These are phyloP conservation scores for Theonella swinhoei DNA, from an alignment of 37 sponge, comb jelly and placozoan genomes.

Conservation along the genomic window DNA sequence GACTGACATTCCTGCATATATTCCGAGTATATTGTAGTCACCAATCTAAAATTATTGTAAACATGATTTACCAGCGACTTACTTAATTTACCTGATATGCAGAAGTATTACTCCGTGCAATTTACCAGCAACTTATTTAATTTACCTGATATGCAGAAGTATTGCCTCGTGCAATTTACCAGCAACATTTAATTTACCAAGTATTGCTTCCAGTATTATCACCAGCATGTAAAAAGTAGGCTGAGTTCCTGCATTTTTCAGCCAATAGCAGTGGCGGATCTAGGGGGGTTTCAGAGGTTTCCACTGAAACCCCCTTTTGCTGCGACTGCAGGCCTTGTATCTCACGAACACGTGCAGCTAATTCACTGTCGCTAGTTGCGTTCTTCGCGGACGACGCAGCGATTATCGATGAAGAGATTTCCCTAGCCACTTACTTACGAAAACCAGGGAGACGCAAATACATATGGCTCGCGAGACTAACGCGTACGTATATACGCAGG, in stretches of 20 bases:
- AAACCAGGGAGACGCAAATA: no score
- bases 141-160: slow-evolving; percentile 6
- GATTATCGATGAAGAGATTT: no score
- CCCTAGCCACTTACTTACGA: no score
- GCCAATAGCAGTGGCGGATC: no score
- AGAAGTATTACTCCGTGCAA: not conserved
- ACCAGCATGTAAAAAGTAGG: not conserved
- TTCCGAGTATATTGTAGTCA: slow-evolving; percentile 4
- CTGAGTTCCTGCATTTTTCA: not conserved
- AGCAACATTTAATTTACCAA: not conserved
- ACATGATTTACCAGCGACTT: not conserved
- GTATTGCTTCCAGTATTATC: not conserved
- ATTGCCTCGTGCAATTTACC: not conserved
- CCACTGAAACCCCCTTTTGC: no score
- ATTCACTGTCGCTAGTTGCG: no score
- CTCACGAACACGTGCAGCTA: no score
- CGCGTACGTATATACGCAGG: no score
- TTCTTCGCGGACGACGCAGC: no score
- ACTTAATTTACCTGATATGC: not conserved
- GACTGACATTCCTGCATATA: slow-evolving; percentile 11
- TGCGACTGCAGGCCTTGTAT: no score
- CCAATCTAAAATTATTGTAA: not conserved
- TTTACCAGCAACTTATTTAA: not conserved
- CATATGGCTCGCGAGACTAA: no score
- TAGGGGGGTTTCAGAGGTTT: no score